These are phyloP conservation scores for Arrhopalites spinosus DNA, from an alignment of 2,888 invertebrate genomes.

Conservation along the genomic window DNA sequence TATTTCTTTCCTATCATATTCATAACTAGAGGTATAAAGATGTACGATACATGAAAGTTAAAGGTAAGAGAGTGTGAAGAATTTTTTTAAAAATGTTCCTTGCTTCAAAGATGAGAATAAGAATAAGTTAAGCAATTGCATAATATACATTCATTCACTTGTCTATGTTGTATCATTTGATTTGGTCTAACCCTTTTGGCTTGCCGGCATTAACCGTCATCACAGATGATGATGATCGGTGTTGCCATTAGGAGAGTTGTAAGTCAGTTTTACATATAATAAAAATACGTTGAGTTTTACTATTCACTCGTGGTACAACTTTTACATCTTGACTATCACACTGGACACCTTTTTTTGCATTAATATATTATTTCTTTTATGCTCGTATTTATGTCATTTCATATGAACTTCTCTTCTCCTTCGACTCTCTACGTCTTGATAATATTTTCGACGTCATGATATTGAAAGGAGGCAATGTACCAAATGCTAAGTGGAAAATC, in stretches of 20 bases:
- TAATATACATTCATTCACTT: no score
- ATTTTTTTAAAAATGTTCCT: no score
- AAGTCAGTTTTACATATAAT: not conserved
- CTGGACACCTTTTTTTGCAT: conserved; percentile 1
- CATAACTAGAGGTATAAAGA: no score
- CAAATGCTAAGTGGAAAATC: not conserved
- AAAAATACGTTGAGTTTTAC: not conserved
- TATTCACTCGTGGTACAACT: not conserved
- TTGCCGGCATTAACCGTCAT: not conserved
- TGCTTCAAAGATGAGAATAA: no score
- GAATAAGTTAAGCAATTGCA: no score
- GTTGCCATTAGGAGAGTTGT: not conserved
- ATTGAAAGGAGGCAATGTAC: not conserved
- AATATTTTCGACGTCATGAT: not conserved
- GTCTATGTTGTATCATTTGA: no score
- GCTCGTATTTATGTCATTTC: conserved; percentile 20
- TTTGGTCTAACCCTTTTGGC: no score
- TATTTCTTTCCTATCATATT: no score
- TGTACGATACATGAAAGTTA: no score
- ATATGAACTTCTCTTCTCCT: not conserved
- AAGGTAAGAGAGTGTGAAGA: no score
- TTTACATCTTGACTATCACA: not conserved
- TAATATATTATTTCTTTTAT: conserved; percentile 1
- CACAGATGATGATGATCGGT: not conserved
- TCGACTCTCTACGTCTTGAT: not conserved